Base-by-base conservation (phyloP, 23 tunicate species). In the Trididemnum nubilum region DNA sequence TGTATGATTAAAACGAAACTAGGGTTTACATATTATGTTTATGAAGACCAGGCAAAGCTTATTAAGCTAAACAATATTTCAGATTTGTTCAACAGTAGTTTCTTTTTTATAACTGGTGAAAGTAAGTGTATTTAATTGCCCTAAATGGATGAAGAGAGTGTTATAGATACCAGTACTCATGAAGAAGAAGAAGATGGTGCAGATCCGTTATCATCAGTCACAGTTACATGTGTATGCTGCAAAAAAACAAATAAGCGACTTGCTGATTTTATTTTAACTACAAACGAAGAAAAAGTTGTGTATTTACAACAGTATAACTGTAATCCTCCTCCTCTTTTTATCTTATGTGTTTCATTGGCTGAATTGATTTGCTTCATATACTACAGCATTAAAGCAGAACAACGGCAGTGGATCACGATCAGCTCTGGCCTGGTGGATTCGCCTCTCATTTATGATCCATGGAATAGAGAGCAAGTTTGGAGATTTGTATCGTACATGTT, bases 311-410 rank as follows among this genome's bases (percentile, higher is more conserved):
- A 82, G 38, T 91, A 91, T 58, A 85, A 85, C 64, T 91, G 97
- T 71, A 85, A 87, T 66, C 97, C 97, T 80, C 97, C 97, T 3
- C 97, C 97, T 18, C 58, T 91, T n/a, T 91, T 91, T 40, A 91
- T 91, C 0, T 38, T 91, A 30, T 30, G 67, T 65, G 65, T 91
- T 27, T 91, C 90, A 28, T 51, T 91, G 21, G 85, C 84, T 36
- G 97, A 90, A 86, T 73, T 91, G 30, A 37, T 81, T 66, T 81
- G 81, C 26, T 91, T 91, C 67, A 91, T 91, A 39, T 91, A 91
- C 69, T 91, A 85, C 58, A 77, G 84, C 21, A 64, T 82, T 9
- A 81, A 82, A 81, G 90, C 86, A 28, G 97, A 91, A 81, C 67
- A 64, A 35, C 85, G 76, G 51, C 87, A 91, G 33, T 91, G 97